phyloP scores from a whole-genome alignment of 2,797 vertebrate genomes.

The Hemibagrus guttatus region DNA sequence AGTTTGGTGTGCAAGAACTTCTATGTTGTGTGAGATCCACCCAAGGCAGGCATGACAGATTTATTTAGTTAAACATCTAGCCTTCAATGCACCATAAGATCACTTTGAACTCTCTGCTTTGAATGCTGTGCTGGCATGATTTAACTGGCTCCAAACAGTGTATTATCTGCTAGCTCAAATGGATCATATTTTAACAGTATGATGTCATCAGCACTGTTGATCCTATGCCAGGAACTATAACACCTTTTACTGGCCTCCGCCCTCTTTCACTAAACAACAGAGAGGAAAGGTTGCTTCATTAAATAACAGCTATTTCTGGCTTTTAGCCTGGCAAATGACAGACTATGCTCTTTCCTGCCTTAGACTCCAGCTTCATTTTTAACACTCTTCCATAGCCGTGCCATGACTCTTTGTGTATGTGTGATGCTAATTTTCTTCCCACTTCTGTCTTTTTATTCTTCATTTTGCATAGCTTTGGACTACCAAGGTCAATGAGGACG shows the following conservation, averaged over 20 bases:
- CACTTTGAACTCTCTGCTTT: slow-evolving; percentile 71
- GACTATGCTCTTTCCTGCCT: background rate
- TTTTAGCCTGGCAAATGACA: slow-evolving; percentile 29
- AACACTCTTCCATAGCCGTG: background rate
- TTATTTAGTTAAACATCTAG: slow-evolving; percentile 78
- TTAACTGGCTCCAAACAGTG: slow-evolving; percentile 76
- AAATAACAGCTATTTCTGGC: slow-evolving; percentile 30
- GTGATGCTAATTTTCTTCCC: slow-evolving; percentile 59
- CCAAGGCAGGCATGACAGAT: slow-evolving; percentile 76
- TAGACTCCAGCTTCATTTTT: slow-evolving; percentile 32
- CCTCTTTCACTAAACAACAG: slow-evolving; percentile 79
- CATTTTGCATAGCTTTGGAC: slow-evolving; percentile 87
- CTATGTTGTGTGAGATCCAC: slow-evolving; percentile 77
- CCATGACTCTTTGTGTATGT: slow-evolving; percentile 14
- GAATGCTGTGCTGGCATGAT: slow-evolving; percentile 70
- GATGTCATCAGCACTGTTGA: slow-evolving; percentile 76
- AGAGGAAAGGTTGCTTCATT: slow-evolving; percentile 68
- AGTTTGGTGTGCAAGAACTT: slow-evolving; percentile 69
- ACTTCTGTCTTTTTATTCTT: slow-evolving; percentile 60
- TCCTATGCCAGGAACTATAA: slow-evolving; percentile 65
- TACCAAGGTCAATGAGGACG: slow-evolving; percentile 99
- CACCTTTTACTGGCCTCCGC: slow-evolving; percentile 71
- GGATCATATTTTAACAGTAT: slow-evolving; percentile 74
- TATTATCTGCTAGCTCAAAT: slow-evolving; percentile 73
- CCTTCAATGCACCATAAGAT: slow-evolving; percentile 77